These are phyloP conservation scores for Lycaena phlaeas DNA, from an alignment of 2,888 invertebrate genomes.

Conservation along the genomic window DNA sequence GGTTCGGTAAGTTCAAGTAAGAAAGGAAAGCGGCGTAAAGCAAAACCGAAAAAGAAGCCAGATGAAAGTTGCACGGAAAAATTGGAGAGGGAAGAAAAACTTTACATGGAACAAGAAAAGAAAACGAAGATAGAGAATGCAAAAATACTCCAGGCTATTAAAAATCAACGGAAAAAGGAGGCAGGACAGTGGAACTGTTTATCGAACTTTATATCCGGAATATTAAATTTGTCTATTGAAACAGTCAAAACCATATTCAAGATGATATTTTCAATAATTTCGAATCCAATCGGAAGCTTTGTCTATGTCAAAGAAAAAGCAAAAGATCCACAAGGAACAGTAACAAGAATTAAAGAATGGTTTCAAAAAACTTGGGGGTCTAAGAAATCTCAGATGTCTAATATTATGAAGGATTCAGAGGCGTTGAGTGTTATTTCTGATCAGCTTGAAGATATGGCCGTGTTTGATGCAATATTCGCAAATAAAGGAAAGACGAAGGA, in stretches of 20 bases:
- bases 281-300: slow-evolving; percentile 26
- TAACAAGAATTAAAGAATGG: slow-evolving; percentile 21
- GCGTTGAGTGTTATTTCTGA: slow-evolving; percentile 28
- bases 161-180: slow-evolving; percentile 22
- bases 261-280: slow-evolving; percentile 20
- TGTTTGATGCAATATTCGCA: slow-evolving; percentile 25
- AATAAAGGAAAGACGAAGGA: slow-evolving; percentile 28
- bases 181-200: slow-evolving; percentile 22
- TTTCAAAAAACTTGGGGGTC: slow-evolving; percentile 21
- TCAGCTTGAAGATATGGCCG: slow-evolving; percentile 24
- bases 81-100: slow-evolving; percentile 20
- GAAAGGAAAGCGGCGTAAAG: background rate
- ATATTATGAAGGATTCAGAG: slow-evolving; percentile 28
- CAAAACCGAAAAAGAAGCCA: no score
- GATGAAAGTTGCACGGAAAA: slow-evolving; percentile 16
- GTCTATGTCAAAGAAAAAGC: slow-evolving; percentile 23
- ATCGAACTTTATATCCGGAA: slow-evolving; percentile 26
- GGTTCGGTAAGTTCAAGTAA: background rate
- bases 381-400: slow-evolving; percentile 28
- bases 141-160: slow-evolving; percentile 20
- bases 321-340: slow-evolving; percentile 25
- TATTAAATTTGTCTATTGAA: slow-evolving; percentile 20
- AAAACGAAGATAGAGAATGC: slow-evolving; percentile 16
- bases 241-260: slow-evolving; percentile 15
- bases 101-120: slow-evolving; percentile 17